Evolutionary conservation across 64 coral and sea anemone genomes (phyloP), one percentile per base, ranked within the genome.

Genomic region (Hydrozoanthus tunicans): DNA sequence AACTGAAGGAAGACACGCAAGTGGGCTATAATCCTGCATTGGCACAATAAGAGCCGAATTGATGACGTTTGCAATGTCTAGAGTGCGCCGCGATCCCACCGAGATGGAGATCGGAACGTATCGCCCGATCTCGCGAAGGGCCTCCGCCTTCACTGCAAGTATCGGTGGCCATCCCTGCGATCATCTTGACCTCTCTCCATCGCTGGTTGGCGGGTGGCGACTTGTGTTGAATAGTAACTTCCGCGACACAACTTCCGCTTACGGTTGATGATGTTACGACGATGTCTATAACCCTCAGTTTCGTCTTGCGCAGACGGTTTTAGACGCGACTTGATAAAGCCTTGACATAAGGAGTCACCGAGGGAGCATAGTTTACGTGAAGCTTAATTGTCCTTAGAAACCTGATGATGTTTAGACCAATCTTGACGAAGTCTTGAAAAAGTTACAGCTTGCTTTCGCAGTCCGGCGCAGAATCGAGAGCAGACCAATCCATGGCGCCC

Each of bases 401-500:
- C 89, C 81, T 95, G 78, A 95, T 92, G 26, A 27, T 89, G 23
- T 92, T 62, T 15, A 89, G 3, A 1, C 94, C 65, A 25, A 52
- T 70, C 7, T 80, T 72, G 0, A 95, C 10, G 1, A 89, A 32
- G 53, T 92, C 78, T 5, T 6, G 14, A 69, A 92, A 77, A 74
- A 89, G 24, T 56, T 66, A 79, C 4, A 90, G 78, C 73, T 96
- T 93, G 73, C 26, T 43, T 25, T 93, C 79, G 15, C 94, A 92
- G 6, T 51, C 58, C 14, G 17, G 12, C 4, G 15, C 4, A 63
- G 57, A 24, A n/a, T 92, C 80, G 0, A 95, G 59, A 4, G 86
- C 75, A 79, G 93, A 91, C 89, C 93, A 94, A 79, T 88, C 93
- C 32, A 91, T 32, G 5, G 89, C 91, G 51, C 81, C 52, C 14